Base-by-base conservation (phyloP, 2,888 invertebrate genomes). In the Microplitis deprimator region DNA sequence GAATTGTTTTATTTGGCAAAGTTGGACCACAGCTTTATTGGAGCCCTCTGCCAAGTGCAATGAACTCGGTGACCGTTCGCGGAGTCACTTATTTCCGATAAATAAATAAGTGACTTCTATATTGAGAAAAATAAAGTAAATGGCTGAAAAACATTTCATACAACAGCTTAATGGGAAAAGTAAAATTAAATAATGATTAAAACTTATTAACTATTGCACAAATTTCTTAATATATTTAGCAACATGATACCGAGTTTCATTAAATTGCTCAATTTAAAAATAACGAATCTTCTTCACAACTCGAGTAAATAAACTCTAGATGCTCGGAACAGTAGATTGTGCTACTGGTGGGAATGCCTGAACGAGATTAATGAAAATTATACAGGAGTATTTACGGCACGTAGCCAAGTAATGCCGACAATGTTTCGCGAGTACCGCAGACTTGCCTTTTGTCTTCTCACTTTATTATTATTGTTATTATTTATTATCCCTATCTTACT, bases 31-130 rank as follows among this genome's bases (percentile, higher is more conserved):
- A 50, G 50, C 50, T 50, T 50, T 50, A 50, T 59, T n/a, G 40
- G 50, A 50, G 50, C 50, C 7, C n/a, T 65, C 40, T 16, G 17
- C 20, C 72, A 77, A 77, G 79, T 73, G 79, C 79, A 79, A 79
- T 73, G 79, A 79, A 79, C 79, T 73, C 76, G 59, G 50, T 39
- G 60, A 64, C 73, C 70, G 65, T 38, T 62, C 59, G 71, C 61
- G 70, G 38, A 41, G 61, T 70, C 60, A 40, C 50, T 59, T 70
- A 68, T 73, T 38, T 50, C 70, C 62, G 72, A 72, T 60, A 76
- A 76, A 72, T 68, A 72, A 72, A 76, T 76, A 73, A 71, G 71
- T 76, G 71, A 72, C 71, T 68, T 59, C 67, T 13, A 50, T 13
- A 13, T 8, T 50, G 50, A 50, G 50, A 50, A 50, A 50, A 50